phyloP scores from a whole-genome alignment of 2,797 vertebrate species.

The Arctocebus calabarensis region DNA sequence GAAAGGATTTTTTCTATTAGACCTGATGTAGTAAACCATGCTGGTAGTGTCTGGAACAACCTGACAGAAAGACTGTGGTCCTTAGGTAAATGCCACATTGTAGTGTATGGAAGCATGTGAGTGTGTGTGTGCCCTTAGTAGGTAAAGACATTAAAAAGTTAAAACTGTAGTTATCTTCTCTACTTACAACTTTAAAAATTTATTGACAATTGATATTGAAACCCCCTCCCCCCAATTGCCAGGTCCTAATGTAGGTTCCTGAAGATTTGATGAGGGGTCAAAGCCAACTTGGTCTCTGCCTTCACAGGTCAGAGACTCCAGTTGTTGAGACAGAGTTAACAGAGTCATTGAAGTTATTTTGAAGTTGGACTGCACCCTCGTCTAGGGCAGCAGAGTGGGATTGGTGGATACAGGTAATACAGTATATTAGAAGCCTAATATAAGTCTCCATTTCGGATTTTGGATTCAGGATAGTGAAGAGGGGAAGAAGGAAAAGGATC shows the following conservation, averaged over 20 bases:
- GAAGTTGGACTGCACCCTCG: background rate
- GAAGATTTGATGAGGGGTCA: background rate
- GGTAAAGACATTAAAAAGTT: background rate
- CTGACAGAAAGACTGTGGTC: background rate
- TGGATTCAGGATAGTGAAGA: background rate
- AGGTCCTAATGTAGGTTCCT: background rate
- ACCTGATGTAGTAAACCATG: background rate
- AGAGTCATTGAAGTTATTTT: background rate
- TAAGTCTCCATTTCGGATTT: background rate
- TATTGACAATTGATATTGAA: background rate
- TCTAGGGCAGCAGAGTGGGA: fast-evolving
- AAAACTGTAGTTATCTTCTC: background rate
- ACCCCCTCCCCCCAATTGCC: background rate
- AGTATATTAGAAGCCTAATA: background rate
- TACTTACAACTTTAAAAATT: background rate
- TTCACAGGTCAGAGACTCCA: background rate
- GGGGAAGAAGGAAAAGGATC: fast-evolving
- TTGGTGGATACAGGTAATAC: background rate
- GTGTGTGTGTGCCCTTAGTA: background rate
- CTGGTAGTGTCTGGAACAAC: background rate
- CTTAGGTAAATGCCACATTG: background rate
- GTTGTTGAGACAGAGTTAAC: background rate
- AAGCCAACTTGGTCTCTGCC: background rate
- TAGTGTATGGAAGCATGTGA: background rate
- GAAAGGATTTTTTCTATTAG: background rate